These are phyloP conservation scores for Eristalis pertinax DNA, from an alignment of 2,888 invertebrate genomes.

Conservation along the genomic window DNA sequence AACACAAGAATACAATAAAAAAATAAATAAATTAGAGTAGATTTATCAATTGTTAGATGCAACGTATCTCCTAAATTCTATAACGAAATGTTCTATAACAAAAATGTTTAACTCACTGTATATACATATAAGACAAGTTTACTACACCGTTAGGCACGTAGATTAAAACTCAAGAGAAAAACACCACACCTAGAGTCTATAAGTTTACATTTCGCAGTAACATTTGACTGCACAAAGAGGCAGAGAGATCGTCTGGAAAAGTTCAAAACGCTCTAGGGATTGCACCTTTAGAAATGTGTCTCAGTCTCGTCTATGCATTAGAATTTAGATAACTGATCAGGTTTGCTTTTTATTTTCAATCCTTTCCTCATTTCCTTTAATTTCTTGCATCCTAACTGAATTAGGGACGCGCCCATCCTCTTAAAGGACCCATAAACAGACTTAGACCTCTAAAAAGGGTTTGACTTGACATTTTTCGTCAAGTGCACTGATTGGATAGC, in stretches of 20 bases:
- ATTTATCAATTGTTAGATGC: neutral
- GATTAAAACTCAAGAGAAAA: neutral
- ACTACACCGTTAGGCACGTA: neutral
- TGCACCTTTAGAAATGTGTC: neutral
- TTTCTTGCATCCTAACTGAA: no score
- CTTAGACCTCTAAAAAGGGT: no score
- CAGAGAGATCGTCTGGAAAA: neutral
- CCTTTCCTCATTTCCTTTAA: no score
- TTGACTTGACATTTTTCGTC: no score
- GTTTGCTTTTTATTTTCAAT: neutral
- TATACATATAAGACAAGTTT: neutral
- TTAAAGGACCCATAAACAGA: no score
- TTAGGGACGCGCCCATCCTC: no score
- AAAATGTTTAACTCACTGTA: neutral
- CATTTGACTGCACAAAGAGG: neutral
- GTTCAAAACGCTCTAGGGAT: neutral
- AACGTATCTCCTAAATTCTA: neutral
- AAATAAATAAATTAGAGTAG: neutral
- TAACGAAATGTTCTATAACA: neutral
- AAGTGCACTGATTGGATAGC: no score
- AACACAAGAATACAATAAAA: neutral
- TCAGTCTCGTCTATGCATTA: neutral
- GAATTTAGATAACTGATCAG: neutral
- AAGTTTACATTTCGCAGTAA: neutral
- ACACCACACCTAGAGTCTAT: neutral